Conservation (phyloP, 2,113 vertebrate species). For the Pomatorhinus ruficollis region DNA sequence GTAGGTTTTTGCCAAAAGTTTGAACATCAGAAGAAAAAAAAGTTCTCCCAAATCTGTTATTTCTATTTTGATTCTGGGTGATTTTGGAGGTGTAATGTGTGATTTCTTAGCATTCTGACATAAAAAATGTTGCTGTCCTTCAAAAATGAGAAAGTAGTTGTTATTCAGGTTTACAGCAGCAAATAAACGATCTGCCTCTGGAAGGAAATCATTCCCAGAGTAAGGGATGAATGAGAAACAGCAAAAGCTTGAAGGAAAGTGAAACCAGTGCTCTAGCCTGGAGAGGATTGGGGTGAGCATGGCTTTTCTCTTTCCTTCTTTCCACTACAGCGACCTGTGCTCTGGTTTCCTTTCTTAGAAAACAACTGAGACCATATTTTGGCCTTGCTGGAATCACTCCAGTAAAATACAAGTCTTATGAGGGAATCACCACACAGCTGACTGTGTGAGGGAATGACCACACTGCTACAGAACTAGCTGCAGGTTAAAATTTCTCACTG, state of each 20-base stretch:
- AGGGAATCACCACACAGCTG: not conserved
- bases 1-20: not conserved
- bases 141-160: not conserved
- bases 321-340: not conserved
- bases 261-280: not conserved
- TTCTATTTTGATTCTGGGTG: not conserved
- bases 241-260: not conserved
- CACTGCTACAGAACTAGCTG: not conserved
- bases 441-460: no score
- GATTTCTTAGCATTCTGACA: not conserved
- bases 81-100: not conserved
- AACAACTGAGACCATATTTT: not conserved
- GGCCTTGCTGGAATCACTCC: accelerated
- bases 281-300: not conserved
- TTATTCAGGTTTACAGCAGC: not conserved
- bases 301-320: not conserved
- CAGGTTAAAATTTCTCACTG: not conserved
- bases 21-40: not conserved
- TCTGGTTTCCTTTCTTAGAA: not conserved
- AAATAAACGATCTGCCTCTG: not conserved
- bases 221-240: not conserved
- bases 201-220: not conserved
- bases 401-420: not conserved
- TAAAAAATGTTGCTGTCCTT: not conserved
- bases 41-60: not conserved